Evolutionary conservation across 1,140 invertebrate species (phyloP).

Genomic region (Cheumatopsyche charites): DNA sequence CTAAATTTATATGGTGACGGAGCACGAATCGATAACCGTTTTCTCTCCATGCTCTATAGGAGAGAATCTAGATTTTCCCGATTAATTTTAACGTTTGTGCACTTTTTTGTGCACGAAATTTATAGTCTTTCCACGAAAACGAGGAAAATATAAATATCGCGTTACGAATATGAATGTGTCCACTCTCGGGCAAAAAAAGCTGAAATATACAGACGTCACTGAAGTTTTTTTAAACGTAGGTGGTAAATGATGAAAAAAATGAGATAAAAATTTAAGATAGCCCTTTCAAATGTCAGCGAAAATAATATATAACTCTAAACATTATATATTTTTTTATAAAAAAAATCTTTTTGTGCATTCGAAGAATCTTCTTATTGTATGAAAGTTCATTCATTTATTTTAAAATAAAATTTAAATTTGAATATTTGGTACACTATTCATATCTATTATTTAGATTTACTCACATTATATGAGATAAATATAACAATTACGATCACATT

Average conservation of each 20-base stretch:
- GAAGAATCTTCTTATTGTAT: no score
- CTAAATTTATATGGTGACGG: constrained; percentile 16
- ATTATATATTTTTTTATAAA: neutral
- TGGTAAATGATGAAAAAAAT: constrained; percentile 4
- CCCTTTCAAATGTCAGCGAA: constrained; percentile 5
- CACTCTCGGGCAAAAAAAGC: no score
- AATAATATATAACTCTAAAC: neutral
- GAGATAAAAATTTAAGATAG: constrained; percentile 17
- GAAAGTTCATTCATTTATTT: no score
- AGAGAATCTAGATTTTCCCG: no score
- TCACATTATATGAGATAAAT: constrained; percentile 18
- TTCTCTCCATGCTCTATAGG: no score
- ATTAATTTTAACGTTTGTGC: no score
- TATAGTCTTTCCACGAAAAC: no score
- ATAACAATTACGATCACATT: constrained; percentile 19
- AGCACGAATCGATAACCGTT: neutral
- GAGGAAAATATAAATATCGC: neutral
- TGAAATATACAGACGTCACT: neutral
- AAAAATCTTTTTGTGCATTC: no score
- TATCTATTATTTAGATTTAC: neutral
- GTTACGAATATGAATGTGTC: constrained; percentile 12
- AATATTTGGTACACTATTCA: no score
- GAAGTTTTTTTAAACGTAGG: constrained; percentile 10
- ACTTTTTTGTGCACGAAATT: no score
- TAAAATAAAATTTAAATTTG: no score